A percentile compares a stretch with the other conserved stretches of the same genome.
These are phyloP conservation scores for Adrianichthys oophorus DNA, from an alignment of 2,797 vertebrate genomes.

Conservation along the genomic window DNA sequence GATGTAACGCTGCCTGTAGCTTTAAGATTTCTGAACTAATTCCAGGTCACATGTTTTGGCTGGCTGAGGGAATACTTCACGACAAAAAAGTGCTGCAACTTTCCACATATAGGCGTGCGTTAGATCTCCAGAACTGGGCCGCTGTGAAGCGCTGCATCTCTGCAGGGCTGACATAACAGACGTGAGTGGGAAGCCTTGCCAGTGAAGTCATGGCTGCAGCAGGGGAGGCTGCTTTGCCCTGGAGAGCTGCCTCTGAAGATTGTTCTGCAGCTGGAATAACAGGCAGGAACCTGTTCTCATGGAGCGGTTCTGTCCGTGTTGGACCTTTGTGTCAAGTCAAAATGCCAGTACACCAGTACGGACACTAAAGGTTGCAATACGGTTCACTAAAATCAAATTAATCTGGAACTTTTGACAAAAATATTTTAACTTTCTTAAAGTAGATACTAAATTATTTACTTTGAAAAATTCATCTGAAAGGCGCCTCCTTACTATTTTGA, in stretches of 20 bases:
- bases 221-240: conserved; percentile 55
- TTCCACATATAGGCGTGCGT: conserved; percentile 23
- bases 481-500: no score
- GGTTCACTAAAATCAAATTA: background rate
- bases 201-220: conserved; percentile 66
- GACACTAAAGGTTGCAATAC: background rate
- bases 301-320: conserved; percentile 59
- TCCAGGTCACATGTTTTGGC: conserved; percentile 28
- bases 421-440: background rate
- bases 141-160: conserved; percentile 51
- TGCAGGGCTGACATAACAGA: conserved; percentile 41
- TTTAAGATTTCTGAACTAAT: conserved; percentile 23
- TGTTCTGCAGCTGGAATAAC: conserved; percentile 74
- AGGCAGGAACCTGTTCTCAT: conserved; percentile 63
- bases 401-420: background rate
- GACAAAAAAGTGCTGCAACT: conserved; percentile 11
- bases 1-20: conserved; percentile 28
- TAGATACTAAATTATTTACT: no score
- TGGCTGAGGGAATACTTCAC: conserved; percentile 16
- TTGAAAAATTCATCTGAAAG: no score
- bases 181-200: conserved; percentile 43
- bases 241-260: conserved; percentile 66
- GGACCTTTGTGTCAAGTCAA: conserved; percentile 33
- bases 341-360: conserved; percentile 25
- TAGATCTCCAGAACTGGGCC: conserved; percentile 13